A percentile compares a stretch with the other conserved stretches of the same genome.
phyloP scores from a whole-genome alignment of 1,140 invertebrate genomes.

The Cydia pomonella region DNA sequence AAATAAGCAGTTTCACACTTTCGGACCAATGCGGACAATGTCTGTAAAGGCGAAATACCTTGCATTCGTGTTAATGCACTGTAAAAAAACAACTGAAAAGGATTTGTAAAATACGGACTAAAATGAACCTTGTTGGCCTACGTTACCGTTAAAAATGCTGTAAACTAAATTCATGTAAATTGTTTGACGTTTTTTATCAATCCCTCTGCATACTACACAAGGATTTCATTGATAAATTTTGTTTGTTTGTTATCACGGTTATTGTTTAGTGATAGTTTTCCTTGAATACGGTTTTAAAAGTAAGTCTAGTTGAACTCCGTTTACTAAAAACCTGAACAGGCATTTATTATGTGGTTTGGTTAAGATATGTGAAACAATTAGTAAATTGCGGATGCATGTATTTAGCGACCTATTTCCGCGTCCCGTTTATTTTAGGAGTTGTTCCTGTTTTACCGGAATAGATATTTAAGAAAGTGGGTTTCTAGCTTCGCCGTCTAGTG shows the following conservation, averaged over 20 bases:
- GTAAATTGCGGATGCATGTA: slow-evolving; percentile 30
- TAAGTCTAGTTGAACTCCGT: not conserved
- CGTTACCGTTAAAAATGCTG: not conserved
- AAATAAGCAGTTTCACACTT: slow-evolving; percentile 9
- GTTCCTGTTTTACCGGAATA: slow-evolving; percentile 41
- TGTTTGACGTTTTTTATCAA: slow-evolving; percentile 21
- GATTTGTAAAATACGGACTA: too few relatives aligned
- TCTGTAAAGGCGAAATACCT: not conserved
- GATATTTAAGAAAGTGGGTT: slow-evolving; percentile 26
- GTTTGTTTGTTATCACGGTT: slow-evolving; percentile 28
- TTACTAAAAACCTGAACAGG: slow-evolving; percentile 35
- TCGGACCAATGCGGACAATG: not conserved
- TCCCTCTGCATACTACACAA: slow-evolving; percentile 11
- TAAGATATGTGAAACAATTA: not conserved
- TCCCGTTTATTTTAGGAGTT: slow-evolving; percentile 59
- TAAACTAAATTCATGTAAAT: not conserved
- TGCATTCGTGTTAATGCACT: not conserved
- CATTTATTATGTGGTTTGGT: slow-evolving; percentile 24
- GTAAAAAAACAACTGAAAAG: not conserved
- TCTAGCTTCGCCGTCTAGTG: slow-evolving; percentile 9
- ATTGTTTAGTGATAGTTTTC: slow-evolving; percentile 4
- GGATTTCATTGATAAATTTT: slow-evolving; percentile 32
- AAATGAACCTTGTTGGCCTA: not conserved
- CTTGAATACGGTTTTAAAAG: slow-evolving; percentile 17
- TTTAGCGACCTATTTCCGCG: slow-evolving; percentile 57